These are phyloP conservation scores for Salvelinus fontinalis DNA, from an alignment of 2,113 vertebrate genomes.

Conservation along the genomic window DNA sequence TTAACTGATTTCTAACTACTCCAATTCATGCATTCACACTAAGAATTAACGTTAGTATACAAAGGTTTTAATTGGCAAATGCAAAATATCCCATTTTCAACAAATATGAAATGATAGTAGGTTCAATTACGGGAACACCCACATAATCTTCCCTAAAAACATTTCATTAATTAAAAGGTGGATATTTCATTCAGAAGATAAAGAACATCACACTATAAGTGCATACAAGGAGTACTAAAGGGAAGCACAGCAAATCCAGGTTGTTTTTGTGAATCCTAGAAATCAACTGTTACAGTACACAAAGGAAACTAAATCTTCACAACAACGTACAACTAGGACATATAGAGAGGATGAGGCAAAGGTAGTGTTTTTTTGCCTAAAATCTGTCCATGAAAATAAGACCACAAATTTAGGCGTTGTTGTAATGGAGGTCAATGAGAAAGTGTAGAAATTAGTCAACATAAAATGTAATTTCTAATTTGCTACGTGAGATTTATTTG, in stretches of 20 bases:
- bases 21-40: neutral
- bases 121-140: conserved; percentile 12
- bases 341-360: neutral
- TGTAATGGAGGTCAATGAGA: too few species aligned
- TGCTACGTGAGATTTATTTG: too few species aligned
- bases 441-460: too few species aligned
- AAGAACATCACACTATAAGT: conserved; percentile 49
- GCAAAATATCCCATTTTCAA: conserved; percentile 52
- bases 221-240: conserved; percentile 28
- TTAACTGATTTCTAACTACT: neutral
- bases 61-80: conserved; percentile 55
- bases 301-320: conserved; percentile 13
- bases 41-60: conserved; percentile 21
- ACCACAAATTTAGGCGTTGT: too few species aligned
- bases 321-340: conserved; percentile 29
- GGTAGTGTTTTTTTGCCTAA: too few species aligned
- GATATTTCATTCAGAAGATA: conserved; percentile 54
- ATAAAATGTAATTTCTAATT: too few species aligned
- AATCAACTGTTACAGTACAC: neutral
- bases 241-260: conserved; percentile 24
- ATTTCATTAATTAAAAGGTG: conserved; percentile 24
- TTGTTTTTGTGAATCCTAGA: neutral
- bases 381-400: too few species aligned
- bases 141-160: conserved; percentile 29
- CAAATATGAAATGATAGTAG: conserved; percentile 20